Base-by-base conservation (phyloP, 2,113 vertebrate species). In the Anser brachyrhynchus region DNA sequence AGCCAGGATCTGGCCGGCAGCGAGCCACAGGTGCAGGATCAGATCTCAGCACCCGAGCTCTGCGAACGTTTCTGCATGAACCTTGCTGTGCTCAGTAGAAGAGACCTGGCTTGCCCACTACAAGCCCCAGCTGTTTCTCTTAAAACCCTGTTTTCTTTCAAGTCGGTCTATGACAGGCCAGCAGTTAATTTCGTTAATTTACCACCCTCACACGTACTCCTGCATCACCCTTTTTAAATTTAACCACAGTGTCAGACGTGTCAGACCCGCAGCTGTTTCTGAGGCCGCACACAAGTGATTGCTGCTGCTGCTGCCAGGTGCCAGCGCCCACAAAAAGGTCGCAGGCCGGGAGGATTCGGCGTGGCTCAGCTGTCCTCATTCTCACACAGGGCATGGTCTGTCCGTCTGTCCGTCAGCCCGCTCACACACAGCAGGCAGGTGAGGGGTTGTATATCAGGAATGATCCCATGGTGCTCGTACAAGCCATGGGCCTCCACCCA, bases 341-440 rank as follows among this genome's bases (percentile, higher is more conserved):
- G 9, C 0, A 0, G 83, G 86, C 73, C 75, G 33, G 69, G 52
- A 92, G 89, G 91, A 95, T 91, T 78, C 94, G 72, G 87, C 96
- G 71, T 95, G 90, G 94, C 81, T 95, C 88, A 79, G 96, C 94
- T 97, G 92, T 96, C 93, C 76, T 55, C 92, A 66, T 92, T 92
- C 95, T 95, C 87, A 89, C 90, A 51, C 80, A 55, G 59, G 77
- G 70, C 95, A 87, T 9, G 0, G 76, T 8, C 88, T 5, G 3
- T 87, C 90, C 21, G 2, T 87, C 90, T 33, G 2, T 64, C 96
- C 1, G 10, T 49, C 96, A 81, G 69, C 73, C 33, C 12, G 2
- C 74, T 28, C 69, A 3, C 89, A 29, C 15, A 1, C 55, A 6
- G 28, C 86, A 33, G 84, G 73, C 84, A 89, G 93, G 87, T 93